Evolutionary conservation across 2,113 vertebrate genomes (phyloP), one percentile per base, ranked within the genome.

Genomic region (Malaclemys terrapin): DNA sequence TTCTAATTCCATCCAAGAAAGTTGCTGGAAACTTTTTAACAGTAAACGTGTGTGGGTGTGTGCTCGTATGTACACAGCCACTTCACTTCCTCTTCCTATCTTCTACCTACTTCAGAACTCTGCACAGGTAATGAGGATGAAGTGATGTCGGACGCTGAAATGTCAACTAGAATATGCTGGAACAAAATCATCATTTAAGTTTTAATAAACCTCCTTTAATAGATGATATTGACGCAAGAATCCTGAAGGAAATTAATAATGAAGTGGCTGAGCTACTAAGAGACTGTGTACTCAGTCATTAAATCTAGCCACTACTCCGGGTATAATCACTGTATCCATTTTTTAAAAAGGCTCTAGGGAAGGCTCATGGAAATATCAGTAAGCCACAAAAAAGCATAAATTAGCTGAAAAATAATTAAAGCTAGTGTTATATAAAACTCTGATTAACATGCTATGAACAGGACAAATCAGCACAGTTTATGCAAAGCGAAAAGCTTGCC

Each of bases 161-260:
- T 42, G 38, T 76, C 38, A 76, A 76, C 25, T 25, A 42, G 38
- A 47, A 29, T 78, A 75, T 3, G 3, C 17, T 75, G 59, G 89
- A 91, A 92, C 35, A 57, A 80, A 94, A 42, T n/a, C 82, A 11
- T 49, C 19, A 20, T 91, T 93, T 80, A 53, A 42, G 52, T 56
- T 75, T 88, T 9, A 85, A 1, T 13, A 52, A 7, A 14, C 56
- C 0, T 16, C 72, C 89, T 91, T 88, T 81, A 81, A 5, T 27
- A 24, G 85, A 54, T 31, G 5, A 9, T 56, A 72, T 11, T 52
- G 1, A 57, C 8, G 22, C 35, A 80, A 17, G 50, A 86, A 45
- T 50, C 80, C 27, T 49, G 24, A 78, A 78, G 42, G 42, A 78
- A 47, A 47, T 78, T 27, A 78, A 78, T 47, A 45, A 78, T 47